A percentile compares a stretch with the other conserved stretches of the same genome.
phyloP scores from a whole-genome alignment of 2,888 invertebrate genomes.

The Arge pagana region DNA sequence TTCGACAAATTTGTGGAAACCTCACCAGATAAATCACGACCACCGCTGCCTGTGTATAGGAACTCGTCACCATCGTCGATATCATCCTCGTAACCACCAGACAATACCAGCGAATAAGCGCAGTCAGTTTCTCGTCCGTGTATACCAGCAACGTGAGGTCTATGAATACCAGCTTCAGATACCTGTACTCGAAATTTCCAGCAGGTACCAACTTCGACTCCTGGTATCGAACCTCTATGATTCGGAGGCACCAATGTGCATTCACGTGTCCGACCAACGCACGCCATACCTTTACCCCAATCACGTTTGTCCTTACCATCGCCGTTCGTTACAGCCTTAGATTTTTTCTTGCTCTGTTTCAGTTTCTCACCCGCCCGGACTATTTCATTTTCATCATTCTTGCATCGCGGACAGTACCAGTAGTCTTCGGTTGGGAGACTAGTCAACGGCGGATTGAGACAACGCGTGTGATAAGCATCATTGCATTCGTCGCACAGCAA shows the following conservation, averaged over 20 bases:
- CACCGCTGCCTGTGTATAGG: slow-evolving; percentile 83
- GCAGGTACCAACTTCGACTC: slow-evolving; percentile 80
- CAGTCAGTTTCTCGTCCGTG: slow-evolving; percentile 79
- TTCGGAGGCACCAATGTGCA: slow-evolving; percentile 72
- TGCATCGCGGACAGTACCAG: slow-evolving; percentile 80
- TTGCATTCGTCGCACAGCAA: slow-evolving; percentile 85
- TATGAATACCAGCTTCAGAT: slow-evolving; percentile 81
- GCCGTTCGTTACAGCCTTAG: slow-evolving; percentile 60
- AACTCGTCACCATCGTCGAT: slow-evolving; percentile 80
- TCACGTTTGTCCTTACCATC: slow-evolving; percentile 63
- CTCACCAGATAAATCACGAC: slow-evolving; percentile 73
- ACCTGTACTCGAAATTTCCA: slow-evolving; percentile 81
- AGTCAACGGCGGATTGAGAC: slow-evolving; percentile 74
- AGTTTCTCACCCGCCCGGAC: slow-evolving; percentile 70
- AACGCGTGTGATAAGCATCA: slow-evolving; percentile 72
- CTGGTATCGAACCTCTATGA: slow-evolving; percentile 82
- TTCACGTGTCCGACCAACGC: slow-evolving; percentile 72
- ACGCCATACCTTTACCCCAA: slow-evolving; percentile 85
- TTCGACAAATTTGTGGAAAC: too few relatives aligned
- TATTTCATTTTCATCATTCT: slow-evolving; percentile 73
- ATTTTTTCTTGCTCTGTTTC: slow-evolving; percentile 65
- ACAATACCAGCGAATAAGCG: slow-evolving; percentile 77
- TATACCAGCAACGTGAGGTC: slow-evolving; percentile 83
- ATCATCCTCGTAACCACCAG: slow-evolving; percentile 85
- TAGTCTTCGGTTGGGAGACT: slow-evolving; percentile 73